Conservation (phyloP, 2,113 vertebrate species). For the Chlorodrepanis virens region DNA sequence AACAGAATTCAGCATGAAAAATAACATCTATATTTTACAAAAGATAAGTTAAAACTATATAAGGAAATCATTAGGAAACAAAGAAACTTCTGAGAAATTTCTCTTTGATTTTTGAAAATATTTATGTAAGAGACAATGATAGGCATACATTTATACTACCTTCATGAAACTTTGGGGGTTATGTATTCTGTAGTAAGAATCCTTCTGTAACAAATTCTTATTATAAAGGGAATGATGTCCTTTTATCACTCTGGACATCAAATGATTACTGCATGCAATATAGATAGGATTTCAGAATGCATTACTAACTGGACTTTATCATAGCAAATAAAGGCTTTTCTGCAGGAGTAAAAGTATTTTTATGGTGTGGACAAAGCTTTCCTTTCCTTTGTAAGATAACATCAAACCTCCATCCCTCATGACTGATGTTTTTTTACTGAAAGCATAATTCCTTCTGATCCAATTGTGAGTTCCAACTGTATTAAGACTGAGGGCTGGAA, state of each 20-base stretch:
- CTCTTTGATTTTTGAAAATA: neutral
- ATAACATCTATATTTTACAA: neutral
- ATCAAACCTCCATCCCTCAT: neutral
- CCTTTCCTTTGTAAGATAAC: neutral
- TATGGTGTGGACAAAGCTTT: neutral
- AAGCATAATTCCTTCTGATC: neutral
- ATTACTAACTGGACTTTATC: neutral
- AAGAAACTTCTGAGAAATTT: neutral
- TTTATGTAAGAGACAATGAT: neutral
- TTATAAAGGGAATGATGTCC: neutral
- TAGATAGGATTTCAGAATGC: neutral
- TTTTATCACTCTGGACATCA: neutral
- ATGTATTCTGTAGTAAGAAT: neutral
- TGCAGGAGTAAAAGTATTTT: neutral
- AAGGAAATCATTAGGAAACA: neutral
- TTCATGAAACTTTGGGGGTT: neutral
- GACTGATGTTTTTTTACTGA: neutral
- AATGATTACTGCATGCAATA: neutral
- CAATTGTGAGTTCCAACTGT: neutral
- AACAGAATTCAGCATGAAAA: neutral
- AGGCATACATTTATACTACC: neutral
- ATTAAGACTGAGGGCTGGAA: neutral
- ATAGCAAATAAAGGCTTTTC: neutral
- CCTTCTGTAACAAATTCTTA: neutral
- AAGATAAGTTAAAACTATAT: neutral